phyloP scores from a whole-genome alignment of 1,140 invertebrate species.

The Euura saliciscinereae region DNA sequence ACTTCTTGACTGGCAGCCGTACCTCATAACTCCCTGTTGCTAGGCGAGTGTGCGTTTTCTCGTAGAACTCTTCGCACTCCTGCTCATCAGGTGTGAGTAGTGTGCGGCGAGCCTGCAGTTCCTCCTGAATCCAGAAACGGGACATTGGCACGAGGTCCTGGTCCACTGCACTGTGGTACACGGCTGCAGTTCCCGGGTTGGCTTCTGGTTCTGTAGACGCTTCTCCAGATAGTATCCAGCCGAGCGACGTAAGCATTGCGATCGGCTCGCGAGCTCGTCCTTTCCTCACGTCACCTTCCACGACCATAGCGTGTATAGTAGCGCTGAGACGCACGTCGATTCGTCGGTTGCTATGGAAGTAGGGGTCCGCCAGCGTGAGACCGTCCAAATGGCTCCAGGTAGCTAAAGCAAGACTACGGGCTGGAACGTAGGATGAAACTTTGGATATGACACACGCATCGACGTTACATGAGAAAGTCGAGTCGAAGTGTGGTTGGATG shows the following conservation, averaged over 20 bases:
- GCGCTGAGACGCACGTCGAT: slow-evolving; percentile 17
- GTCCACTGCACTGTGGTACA: neutral
- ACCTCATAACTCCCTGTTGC: neutral
- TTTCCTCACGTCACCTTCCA: slow-evolving; percentile 13
- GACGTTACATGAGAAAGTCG: neutral
- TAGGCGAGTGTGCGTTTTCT: neutral
- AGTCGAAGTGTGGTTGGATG: no score
- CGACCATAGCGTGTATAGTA: slow-evolving; percentile 8
- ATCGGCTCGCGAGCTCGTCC: slow-evolving; percentile 10
- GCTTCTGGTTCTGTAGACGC: neutral
- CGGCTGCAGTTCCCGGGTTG: no score
- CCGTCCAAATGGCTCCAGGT: neutral
- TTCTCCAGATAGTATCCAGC: slow-evolving; percentile 21
- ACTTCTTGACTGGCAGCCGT: neutral
- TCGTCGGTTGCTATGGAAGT: neutral
- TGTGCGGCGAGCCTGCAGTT: neutral
- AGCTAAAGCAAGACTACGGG: neutral
- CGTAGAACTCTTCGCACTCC: no score
- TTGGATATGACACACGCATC: neutral
- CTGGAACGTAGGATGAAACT: neutral
- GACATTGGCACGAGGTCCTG: slow-evolving; percentile 9
- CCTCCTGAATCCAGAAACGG: slow-evolving; percentile 18
- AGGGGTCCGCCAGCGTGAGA: neutral
- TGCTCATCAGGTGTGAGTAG: no score
- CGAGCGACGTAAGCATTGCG: slow-evolving; percentile 16